Conservation (phyloP, 2,888 invertebrate genomes). For the Cheilosia soror region DNA sequence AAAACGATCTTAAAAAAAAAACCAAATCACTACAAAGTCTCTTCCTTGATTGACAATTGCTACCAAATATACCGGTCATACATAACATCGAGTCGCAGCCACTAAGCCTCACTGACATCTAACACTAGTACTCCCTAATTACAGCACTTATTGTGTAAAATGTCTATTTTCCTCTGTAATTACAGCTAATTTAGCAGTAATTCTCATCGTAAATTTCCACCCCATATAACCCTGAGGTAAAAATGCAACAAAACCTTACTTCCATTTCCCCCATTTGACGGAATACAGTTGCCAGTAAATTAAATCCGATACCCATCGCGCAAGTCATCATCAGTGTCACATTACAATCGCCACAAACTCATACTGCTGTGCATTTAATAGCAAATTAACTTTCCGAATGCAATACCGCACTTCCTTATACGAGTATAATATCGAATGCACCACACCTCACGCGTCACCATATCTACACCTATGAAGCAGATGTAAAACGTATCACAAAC, state of each 20-base stretch:
- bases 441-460: slow-evolving; percentile 6
- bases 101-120: too few species aligned
- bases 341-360: slow-evolving; percentile 41
- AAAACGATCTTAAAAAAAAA: too few species aligned
- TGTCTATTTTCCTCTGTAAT: too few species aligned
- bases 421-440: not conserved
- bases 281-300: slow-evolving; percentile 6
- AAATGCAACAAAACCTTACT: not conserved
- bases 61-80: too few species aligned
- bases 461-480: not conserved
- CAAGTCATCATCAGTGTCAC: slow-evolving; percentile 61
- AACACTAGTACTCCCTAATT: too few species aligned
- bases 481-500: slow-evolving; percentile 14
- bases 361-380: slow-evolving; percentile 43
- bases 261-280: slow-evolving; percentile 14
- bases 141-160: too few species aligned
- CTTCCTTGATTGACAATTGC: too few species aligned
- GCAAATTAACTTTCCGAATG: slow-evolving; percentile 53
- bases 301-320: slow-evolving; percentile 11
- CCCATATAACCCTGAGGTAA: not conserved
- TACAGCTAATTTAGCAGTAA: too few species aligned
- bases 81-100: too few species aligned
- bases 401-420: slow-evolving; percentile 55
- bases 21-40: too few species aligned
- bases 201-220: not conserved